Evolutionary conservation across 2,113 vertebrate species (phyloP), one percentile per base, ranked within the genome.

Genomic region (Megalops atlanticus): DNA sequence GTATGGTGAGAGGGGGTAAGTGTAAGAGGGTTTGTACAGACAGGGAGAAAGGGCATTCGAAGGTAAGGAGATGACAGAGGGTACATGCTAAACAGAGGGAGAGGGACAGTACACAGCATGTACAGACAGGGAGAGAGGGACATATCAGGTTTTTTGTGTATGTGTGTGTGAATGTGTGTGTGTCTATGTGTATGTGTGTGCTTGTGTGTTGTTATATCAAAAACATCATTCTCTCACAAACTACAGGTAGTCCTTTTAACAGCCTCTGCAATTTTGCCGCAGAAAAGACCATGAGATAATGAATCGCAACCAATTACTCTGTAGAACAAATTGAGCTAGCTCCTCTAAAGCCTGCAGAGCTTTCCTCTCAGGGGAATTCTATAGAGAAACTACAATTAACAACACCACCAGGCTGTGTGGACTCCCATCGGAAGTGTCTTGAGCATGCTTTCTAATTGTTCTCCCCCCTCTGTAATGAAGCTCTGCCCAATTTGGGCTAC

Each of bases 81-180:
- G 36, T 35, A 64, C n/a, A 36, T 49, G 36, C 72, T 16, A 72
- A 18, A 72, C 64, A 47, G 76, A 77, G 78, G 45, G 16, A n/a
- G 36, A 6, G 14, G 18, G 54, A 58, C 45, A 16, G 12, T 80
- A 54, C 54, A 82, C 79, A 85, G 81, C 79, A 80, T 14, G 14
- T 6, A 45, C 7, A 45, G 14, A 45, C 43, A 45, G 43, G 14
- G 43, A 45, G 7, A 45, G 43, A 45, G 6, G 43, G 43, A 10
- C 14, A 6, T 45, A 10, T 6, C 43, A n/a, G 43, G 14, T 45
- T 45, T 6, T 45, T n/a, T n/a, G n/a, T n/a, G n/a, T n/a, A n/a
- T n/a, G 43, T 45, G 43, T 45, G 43, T 45, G 21, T n/a, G 52
- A 4, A 1, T 58, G 52, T 58, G 52, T 58, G 52, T n/a, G 3